Evolutionary conservation across 2,113 vertebrate genomes (phyloP), one percentile per base, ranked within the genome.

Genomic region (Pao palembangensis): DNA sequence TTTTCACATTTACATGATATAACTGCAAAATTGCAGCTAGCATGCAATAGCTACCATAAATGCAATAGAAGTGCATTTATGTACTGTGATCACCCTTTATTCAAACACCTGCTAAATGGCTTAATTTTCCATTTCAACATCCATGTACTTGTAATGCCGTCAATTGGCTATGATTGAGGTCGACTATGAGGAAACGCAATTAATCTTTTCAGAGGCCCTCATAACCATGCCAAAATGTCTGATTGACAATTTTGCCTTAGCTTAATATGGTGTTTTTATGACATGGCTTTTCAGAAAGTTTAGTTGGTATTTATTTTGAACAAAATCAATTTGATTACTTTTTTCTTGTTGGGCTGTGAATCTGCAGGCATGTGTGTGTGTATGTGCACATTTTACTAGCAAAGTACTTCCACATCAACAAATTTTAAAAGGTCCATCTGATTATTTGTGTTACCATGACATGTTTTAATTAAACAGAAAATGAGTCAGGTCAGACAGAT

Each of bases 101-200:
- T 63, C 16, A 59, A 63, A 43, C 54, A 66, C 61, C 53, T 11
- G 14, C 75, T 68, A 64, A 76, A 82, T 55, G 25, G 42, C 60
- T 69, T 78, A 71, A 76, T 76, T 71, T 66, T 47, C 50, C 25
- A 71, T 71, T 49, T 67, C 17, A 11, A 69, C 61, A 74, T 64
- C 74, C 64, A 79, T 63, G 64, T 44, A 25, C 61, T 64, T 49
- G 43, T 34, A 21, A 28, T 13, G 48, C 55, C 41, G 61, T 68
- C 57, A 71, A 48, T 58, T 65, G 63, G 58, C 15, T 53, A 23
- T 69, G 61, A 77, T 75, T 63, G 51, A 76, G 67, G 66, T 75
- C 67, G 64, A 53, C 68, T 20, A 58, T 74, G 53, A 41, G 53
- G 50, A 61, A 60, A 67, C 63, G 70, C 34, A 64, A 62, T 79